Base-by-base conservation (phyloP, 2,888 invertebrate genomes). In the Phalangium opilio region DNA sequence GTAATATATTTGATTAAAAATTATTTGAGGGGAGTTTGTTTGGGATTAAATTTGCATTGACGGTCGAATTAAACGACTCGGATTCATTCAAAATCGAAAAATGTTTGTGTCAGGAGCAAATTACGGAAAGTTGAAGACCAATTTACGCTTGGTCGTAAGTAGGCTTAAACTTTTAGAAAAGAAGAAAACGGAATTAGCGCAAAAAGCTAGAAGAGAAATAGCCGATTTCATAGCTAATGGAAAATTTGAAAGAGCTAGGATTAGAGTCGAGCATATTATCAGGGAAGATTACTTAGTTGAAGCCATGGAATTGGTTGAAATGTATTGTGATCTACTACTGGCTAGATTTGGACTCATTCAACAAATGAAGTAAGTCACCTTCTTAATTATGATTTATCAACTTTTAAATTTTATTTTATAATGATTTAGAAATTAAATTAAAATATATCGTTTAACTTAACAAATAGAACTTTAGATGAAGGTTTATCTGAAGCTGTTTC, bases 261-360 rank as follows among this genome's bases (percentile, higher is more conserved):
- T 99, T 55, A 75, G 96, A 20, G 98, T 99, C 10, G 98, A 99
- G 68, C 89, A 95, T 61, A 98, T 99, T 49, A 93, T 99, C 60
- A 78, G 98, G 41, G 95, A 96, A 70, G 98, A 99, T 69, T 99
- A 98, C 66, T 75, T 96, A 69, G 95, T 98, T 3, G 51, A 53
- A 70, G 96, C 96, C 1, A 90, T 96, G 84, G 98, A 99, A 72
- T 76, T 98, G 50, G 78, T 98, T 0, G 98, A 99, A 72, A 96
- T 98, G 93, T 98, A 91, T 64, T 96, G 98, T 69, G 98, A 99
- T 70, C 72, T 98, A 44, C 67, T 99, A 40, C 68, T 99, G 45
- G 96, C 98, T 0, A 75, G 98, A 60, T 96, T 95, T 70, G 98
- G 96, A 1, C 73, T 99, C 10, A 79, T 98, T 45, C 89, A 90